Evolutionary conservation across 2,797 vertebrate species (phyloP), one percentile per base, ranked within the genome.

Genomic region (Chelonia mydas): DNA sequence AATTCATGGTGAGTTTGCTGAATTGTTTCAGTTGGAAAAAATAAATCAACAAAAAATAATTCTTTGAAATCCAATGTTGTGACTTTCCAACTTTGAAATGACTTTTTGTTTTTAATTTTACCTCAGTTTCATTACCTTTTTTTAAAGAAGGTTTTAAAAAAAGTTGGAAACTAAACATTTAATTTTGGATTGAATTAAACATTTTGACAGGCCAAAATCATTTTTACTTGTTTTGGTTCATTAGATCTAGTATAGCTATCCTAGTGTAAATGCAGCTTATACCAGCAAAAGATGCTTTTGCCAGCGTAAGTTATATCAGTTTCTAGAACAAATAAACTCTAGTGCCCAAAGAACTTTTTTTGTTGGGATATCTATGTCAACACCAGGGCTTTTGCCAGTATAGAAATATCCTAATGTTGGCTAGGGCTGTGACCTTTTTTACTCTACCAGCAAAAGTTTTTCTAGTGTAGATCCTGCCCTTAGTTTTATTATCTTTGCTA

Each of bases 401-500:
- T 51, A 87, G 8, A 72, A 83, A 25, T 59, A 37, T 41, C 68
- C 37, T 37, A 68, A 68, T 68, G 37, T 72, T 41, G 68, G 37
- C 68, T 72, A 11, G 68, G 19, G 68, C 65, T 41, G n/a, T 25
- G 37, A 72, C 68, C 9, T 37, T 37, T 37, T 68, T 83, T 31
- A 55, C 0, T 6, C 7, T 74, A n/a, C 16, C 72, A 25, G 90
- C 68, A 68, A 68, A 25, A 76, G 28, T 84, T 28, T 89, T 47
- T 87, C 54, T 33, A 81, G 50, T 50, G n/a, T 47, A 21, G 37
- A 50, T 5, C 23, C 65, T 89, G 87, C 83, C 74, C 84, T 78
- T 6, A 61, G 90, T 90, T 82, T 84, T 82, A 51, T 81, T 13
- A 74, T 90, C 84, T 97, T 88, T 77, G 61, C 23, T 92, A 19